These are phyloP conservation scores for Dicrostonyx torquatus DNA, from an alignment of 2,797 vertebrate species.

Conservation along the genomic window DNA sequence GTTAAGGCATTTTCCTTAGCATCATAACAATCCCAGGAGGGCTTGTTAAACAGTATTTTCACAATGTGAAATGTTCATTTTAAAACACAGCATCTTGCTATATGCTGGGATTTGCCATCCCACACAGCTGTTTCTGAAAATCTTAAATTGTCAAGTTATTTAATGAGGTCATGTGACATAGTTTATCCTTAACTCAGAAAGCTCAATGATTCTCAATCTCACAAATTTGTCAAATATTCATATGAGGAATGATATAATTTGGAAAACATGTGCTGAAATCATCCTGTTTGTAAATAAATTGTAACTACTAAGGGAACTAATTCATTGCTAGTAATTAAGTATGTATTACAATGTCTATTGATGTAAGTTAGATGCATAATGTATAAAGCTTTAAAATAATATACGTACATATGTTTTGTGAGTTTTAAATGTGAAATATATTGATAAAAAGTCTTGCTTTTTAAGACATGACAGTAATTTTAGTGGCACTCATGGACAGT, in stretches of 20 bases:
- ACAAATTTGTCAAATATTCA: background rate
- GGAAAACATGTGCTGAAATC: background rate
- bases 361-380: background rate
- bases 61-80: conserved; percentile 77
- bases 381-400: conserved; percentile 29
- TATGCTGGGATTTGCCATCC: conserved; percentile 59
- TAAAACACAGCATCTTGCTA: conserved; percentile 74
- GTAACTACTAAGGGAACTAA: background rate
- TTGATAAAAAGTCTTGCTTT: background rate
- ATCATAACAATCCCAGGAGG: conserved; percentile 62
- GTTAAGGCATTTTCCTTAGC: conserved; percentile 69
- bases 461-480: background rate
- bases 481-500: too few relatives aligned
- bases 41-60: conserved; percentile 82
- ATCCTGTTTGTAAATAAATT: background rate
- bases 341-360: background rate
- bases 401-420: background rate
- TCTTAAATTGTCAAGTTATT: conserved; percentile 71
- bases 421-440: background rate
- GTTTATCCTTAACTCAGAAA: conserved; percentile 33
- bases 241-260: background rate
- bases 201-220: conserved; percentile 19
- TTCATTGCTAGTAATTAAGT: background rate
- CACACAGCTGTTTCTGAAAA: conserved; percentile 69
- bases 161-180: conserved; percentile 24